These are phyloP conservation scores for Rhea pennata DNA, from an alignment of 2,113 vertebrate genomes.

Conservation along the genomic window DNA sequence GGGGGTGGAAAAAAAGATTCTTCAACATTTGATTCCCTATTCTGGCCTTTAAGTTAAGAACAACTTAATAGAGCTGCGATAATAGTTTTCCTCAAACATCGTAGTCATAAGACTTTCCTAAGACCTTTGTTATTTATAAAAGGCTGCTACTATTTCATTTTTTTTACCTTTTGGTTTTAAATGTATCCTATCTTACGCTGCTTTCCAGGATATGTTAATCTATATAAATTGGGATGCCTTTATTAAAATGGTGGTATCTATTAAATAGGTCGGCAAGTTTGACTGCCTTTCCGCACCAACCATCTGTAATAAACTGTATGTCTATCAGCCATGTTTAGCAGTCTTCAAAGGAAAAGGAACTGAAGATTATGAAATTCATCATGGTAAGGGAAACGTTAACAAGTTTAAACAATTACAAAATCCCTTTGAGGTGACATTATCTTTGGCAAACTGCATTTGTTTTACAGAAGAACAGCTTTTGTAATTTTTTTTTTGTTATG, in stretches of 20 bases:
- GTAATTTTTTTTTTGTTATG: neutral
- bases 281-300: slow-evolving; percentile 84
- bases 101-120: neutral
- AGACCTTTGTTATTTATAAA: neutral
- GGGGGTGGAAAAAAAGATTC: rapidly evolving
- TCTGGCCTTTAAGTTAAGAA: neutral
- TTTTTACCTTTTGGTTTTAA: neutral
- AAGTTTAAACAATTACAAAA: neutral
- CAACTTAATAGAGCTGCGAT: neutral
- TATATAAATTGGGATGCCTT: neutral
- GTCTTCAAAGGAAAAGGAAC: slow-evolving; percentile 96
- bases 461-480: neutral
- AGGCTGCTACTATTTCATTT: neutral
- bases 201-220: neutral
- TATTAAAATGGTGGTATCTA: neutral
- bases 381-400: slow-evolving; percentile 82
- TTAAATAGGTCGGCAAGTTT: slow-evolving; percentile 89
- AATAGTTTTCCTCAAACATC: neutral
- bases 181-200: neutral
- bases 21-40: neutral
- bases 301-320: slow-evolving; percentile 88
- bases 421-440: neutral
- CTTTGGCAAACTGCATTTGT: neutral
- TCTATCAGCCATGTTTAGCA: slow-evolving; percentile 89
- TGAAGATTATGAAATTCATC: slow-evolving; percentile 94